Percentiles rank a stretch among this genome's conserved stretches.
Conservation (phyloP, 1,140 invertebrate species). For the Pteromalus puparum region DNA sequence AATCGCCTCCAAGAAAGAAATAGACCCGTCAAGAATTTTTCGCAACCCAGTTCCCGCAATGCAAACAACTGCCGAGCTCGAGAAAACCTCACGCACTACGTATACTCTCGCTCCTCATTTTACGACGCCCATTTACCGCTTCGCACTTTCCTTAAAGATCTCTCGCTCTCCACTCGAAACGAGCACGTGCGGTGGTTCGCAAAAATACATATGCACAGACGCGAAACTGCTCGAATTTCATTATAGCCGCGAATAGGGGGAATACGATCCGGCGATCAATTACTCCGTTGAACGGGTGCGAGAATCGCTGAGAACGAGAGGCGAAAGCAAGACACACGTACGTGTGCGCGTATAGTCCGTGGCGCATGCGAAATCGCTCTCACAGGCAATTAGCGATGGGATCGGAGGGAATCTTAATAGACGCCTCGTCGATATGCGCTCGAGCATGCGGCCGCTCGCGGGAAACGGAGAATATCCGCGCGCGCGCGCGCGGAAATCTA, state of each 20-base stretch:
- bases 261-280: conserved; percentile 13
- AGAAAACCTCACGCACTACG: too few species aligned
- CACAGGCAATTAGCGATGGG: conserved; percentile 49
- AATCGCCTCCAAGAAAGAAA: too few species aligned
- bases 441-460: background rate
- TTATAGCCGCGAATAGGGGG: background rate
- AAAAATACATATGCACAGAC: too few species aligned
- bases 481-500: background rate
- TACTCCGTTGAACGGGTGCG: background rate
- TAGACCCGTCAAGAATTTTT: too few species aligned
- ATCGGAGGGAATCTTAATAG: conserved; percentile 52
- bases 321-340: background rate
- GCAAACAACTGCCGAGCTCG: too few species aligned
- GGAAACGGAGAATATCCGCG: background rate
- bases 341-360: background rate
- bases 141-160: too few species aligned
- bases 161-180: too few species aligned
- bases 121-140: too few species aligned
- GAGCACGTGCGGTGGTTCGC: too few species aligned
- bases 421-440: conserved; percentile 17
- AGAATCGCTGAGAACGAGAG: too few species aligned
- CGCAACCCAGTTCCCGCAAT: too few species aligned
- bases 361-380: conserved; percentile 28
- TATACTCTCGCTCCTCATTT: too few species aligned
- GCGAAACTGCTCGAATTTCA: conserved; percentile 22